Base-by-base conservation (phyloP, 2,113 vertebrate genomes). In the Clarias magur region DNA sequence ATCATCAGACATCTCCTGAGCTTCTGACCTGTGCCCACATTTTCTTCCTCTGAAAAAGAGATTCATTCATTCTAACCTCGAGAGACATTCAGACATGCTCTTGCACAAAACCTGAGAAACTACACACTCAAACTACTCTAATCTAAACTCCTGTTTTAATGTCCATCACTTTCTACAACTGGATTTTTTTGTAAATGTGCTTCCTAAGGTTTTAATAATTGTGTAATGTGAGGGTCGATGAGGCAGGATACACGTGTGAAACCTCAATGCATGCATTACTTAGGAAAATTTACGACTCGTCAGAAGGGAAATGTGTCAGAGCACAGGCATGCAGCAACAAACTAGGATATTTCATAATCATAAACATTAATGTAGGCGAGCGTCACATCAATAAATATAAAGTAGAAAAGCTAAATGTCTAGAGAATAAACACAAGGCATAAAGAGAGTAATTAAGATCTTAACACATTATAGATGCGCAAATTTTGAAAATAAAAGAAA, bases 311-410 rank as follows among this genome's bases (percentile, higher is more conserved):
- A 42, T 15, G n/a, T 8, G 16, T 27, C 17, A n/a, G 48, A 42
- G 19, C 21, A 23, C 25, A 34, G n/a, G 59, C 34, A 82, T 62
- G 11, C 11, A 63, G 17, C 78, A 57, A 38, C 19, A 54, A n/a
- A n/a, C 38, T 25, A 75, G 21, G 38, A 25, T 27, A 59, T 34
- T 80, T 60, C 79, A 80, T 57, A 54, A 78, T 80, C 56, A 80
- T 79, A 80, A 80, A 57, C 13, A 56, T 57, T 17, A 57, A 80
- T 16, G 30, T 80, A 54, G 25, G 16, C 15, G 10, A 34, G 17
- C 13, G 6, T 57, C 48, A 27, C 6, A 59, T 30, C 15, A 80
- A 5, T 1, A 30, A 60, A 60, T 10, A 81, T 23, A 62, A 59
- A 38, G 27, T 81, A 81, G 30, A 62, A 81, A 27, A 57, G 9